Percentiles rank a stretch among this genome's conserved stretches.
phyloP scores from a whole-genome alignment of 1,140 invertebrate genomes.

The Cotesia typhae region DNA sequence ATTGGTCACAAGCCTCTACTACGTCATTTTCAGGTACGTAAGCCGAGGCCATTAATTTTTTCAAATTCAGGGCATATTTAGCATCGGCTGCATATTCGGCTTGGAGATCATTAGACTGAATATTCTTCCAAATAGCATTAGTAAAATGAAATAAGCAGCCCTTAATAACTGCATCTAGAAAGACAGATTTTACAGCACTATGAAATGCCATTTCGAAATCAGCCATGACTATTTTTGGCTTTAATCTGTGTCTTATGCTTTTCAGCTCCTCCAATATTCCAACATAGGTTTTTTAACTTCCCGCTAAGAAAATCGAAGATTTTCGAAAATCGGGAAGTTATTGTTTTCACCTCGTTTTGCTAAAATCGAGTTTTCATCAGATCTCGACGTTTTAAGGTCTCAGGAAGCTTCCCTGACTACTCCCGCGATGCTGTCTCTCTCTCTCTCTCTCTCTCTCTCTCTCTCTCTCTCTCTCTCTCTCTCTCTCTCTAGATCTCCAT shows the following conservation, averaged over 20 bases:
- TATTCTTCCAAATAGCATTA: constrained; percentile 21
- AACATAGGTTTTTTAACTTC: constrained; percentile 16
- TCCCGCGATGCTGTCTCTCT: too few relatives aligned
- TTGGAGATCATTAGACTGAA: constrained; percentile 23
- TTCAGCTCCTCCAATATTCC: constrained; percentile 21
- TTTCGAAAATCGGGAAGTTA: too few relatives aligned
- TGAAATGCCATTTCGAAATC: constrained; percentile 29
- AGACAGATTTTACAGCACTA: constrained; percentile 12
- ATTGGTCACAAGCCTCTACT: neutral
- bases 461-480: too few relatives aligned
- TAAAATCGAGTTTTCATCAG: too few relatives aligned
- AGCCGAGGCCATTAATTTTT: constrained; percentile 14
- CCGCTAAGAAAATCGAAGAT: too few relatives aligned
- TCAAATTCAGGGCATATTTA: neutral
- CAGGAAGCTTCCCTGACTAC: too few relatives aligned
- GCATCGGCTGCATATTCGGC: neutral
- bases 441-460: too few relatives aligned
- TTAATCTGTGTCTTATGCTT: constrained; percentile 4
- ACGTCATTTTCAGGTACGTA: constrained; percentile 22
- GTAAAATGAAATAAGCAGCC: constrained; percentile 27
- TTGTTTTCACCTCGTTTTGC: too few relatives aligned
- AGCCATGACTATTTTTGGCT: neutral
- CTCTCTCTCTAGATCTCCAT: too few relatives aligned
- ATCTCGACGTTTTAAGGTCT: too few relatives aligned
- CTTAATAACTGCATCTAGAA: constrained; percentile 10